phyloP scores from a whole-genome alignment of 2,113 vertebrate genomes.

The Gobio gobio region DNA sequence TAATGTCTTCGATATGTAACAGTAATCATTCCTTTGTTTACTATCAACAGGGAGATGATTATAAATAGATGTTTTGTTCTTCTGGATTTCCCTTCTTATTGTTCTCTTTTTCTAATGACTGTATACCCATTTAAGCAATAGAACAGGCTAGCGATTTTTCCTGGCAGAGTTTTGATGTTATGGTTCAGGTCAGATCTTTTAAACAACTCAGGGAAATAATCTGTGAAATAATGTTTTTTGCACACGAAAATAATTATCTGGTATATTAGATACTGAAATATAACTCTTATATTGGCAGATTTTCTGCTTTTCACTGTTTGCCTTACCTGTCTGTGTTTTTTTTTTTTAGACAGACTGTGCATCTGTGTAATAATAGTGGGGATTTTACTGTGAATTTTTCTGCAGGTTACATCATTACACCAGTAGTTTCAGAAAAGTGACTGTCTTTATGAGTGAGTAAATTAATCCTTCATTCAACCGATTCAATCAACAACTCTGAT shows the following conservation, averaged over 20 bases:
- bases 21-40: background rate
- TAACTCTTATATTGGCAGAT: too few relatives aligned
- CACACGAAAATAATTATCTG: too few relatives aligned
- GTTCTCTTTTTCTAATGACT: constrained; percentile 30
- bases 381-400: too few relatives aligned
- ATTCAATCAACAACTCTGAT: background rate
- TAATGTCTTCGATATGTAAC: constrained; percentile 22
- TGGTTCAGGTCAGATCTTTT: background rate
- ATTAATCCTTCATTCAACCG: background rate
- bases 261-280: too few relatives aligned
- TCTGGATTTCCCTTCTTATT: constrained; percentile 21
- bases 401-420: background rate
- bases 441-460: background rate
- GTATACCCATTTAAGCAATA: background rate
- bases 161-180: background rate
- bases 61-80: background rate
- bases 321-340: too few relatives aligned
- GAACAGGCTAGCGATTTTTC: background rate
- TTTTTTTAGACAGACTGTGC: too few relatives aligned
- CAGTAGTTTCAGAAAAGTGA: background rate
- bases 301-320: too few relatives aligned
- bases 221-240: too few relatives aligned
- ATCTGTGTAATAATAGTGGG: background rate
- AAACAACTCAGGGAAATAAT: too few relatives aligned
- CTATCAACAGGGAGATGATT: constrained; percentile 20